Base-by-base conservation (phyloP, 2,113 vertebrate genomes). In the Neolamprologus ventralis region DNA sequence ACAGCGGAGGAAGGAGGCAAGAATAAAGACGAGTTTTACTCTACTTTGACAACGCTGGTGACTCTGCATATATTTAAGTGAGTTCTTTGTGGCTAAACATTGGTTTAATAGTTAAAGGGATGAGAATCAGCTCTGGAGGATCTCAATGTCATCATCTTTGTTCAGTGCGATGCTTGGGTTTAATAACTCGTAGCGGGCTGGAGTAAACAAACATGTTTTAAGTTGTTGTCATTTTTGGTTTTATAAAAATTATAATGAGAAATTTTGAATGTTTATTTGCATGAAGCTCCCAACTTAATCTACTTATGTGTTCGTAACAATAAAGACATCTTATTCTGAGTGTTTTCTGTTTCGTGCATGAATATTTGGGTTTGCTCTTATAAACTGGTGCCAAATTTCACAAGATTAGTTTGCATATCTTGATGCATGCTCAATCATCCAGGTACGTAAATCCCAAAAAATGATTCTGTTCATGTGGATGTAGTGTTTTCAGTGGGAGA, bases 171-270 rank as follows among this genome's bases (percentile, higher is more conserved):
- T 40, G 63, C 0, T 37, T 4, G 35, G 12, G 35, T 71, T 42
- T 42, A 1, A 14, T 14, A 8, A 28, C 54, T 1, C 7, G 0
- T 40, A 21, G 1, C n/a, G 0, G 19, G 35, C 2, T 71, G 1
- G 12, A 71, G 65, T 0, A 40, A 71, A 40, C 63, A 2, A 9
- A 71, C n/a, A 23, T 5, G 21, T 51, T 0, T 33, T 33, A 35
- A 63, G 58, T 35, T 33, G 58, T 35, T 19, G 16, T 10, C 5
- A 33, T 19, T 7, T 42, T 13, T 71, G 37, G 7, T 71, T 71
- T 60, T 16, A 2, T 23, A 71, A 71, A 42, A 40, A 14, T 5
- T 68, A 21, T 40, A 4, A 68, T 40, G 19, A 68, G 11, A 0
- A 68, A 3, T 2, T 40, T 68, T 68, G 5, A 21, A 68, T 40